Conservation (phyloP, 1,140 invertebrate species). For the Vanessa atalanta region DNA sequence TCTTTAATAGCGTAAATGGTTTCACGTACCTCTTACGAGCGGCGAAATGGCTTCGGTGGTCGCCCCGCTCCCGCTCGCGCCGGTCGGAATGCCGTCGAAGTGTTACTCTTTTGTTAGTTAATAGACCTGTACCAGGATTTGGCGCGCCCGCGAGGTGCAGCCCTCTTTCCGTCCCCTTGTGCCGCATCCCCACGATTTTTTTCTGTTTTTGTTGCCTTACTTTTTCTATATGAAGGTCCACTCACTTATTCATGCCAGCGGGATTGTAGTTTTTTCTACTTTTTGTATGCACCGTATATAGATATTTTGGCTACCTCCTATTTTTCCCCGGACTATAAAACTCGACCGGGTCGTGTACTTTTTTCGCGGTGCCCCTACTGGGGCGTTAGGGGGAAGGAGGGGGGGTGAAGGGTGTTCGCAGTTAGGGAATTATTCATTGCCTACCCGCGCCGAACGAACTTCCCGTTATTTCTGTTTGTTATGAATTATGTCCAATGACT, state of each 20-base stretch:
- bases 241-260: constrained; percentile 79
- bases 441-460: constrained; percentile 75
- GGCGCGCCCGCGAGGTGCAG: constrained; percentile 43
- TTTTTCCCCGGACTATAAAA: constrained; percentile 79
- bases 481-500: constrained; percentile 79
- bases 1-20: constrained; percentile 20
- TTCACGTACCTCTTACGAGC: constrained; percentile 11
- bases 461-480: constrained; percentile 80
- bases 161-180: constrained; percentile 53
- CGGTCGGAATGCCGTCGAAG: constrained; percentile 25
- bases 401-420: constrained; percentile 70
- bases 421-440: constrained; percentile 80
- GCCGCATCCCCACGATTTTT: constrained; percentile 54
- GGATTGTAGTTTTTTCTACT: constrained; percentile 78
- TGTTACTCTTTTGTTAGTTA: constrained; percentile 42
- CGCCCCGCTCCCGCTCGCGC: not conserved
- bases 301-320: constrained; percentile 79
- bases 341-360: constrained; percentile 73
- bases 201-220: constrained; percentile 71
- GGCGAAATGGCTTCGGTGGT: constrained; percentile 9
- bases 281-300: constrained; percentile 75
- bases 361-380: constrained; percentile 71
- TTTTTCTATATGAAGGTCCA: constrained; percentile 78
- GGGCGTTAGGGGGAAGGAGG: constrained; percentile 52
- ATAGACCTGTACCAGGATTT: constrained; percentile 47